phyloP scores from a whole-genome alignment of 2,797 vertebrate species.

The Danio jaintianensis region DNA sequence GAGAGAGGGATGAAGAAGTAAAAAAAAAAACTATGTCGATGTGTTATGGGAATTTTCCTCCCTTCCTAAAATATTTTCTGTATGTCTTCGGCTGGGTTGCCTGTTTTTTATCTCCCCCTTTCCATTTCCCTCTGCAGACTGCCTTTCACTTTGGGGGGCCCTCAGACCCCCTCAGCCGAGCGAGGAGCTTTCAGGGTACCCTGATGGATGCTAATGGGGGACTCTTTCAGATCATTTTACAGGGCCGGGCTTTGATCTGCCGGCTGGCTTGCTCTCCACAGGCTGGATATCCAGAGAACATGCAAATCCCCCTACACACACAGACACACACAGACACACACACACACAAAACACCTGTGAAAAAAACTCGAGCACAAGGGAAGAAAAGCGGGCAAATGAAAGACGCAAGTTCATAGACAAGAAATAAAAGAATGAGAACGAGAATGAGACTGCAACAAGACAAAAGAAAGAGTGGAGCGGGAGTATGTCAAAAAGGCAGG shows the following conservation, averaged over 20 bases:
- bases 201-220: constrained; percentile 90
- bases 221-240: constrained; percentile 91
- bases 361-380: constrained; percentile 70
- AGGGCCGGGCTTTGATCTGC: constrained; percentile 87
- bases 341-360: constrained; percentile 76
- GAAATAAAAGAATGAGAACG: constrained; percentile 46
- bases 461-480: constrained; percentile 61
- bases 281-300: constrained; percentile 80
- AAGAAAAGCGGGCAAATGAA: constrained; percentile 64
- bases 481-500: constrained; percentile 50
- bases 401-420: constrained; percentile 59
- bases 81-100: constrained; percentile 72
- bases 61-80: constrained; percentile 74
- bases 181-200: constrained; percentile 88
- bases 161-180: constrained; percentile 82
- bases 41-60: constrained; percentile 82
- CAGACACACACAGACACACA: constrained; percentile 30
- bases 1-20: constrained; percentile 35
- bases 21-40: constrained; percentile 64
- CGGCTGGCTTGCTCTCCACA: constrained; percentile 82
- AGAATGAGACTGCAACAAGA: constrained; percentile 35
- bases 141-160: constrained; percentile 88
- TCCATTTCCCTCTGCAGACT: constrained; percentile 79
- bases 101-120: constrained; percentile 73
- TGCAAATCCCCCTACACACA: constrained; percentile 73